Evolutionary conservation across 1,140 invertebrate species (phyloP).

Genomic region (Phymorhynchus buccinoides): DNA sequence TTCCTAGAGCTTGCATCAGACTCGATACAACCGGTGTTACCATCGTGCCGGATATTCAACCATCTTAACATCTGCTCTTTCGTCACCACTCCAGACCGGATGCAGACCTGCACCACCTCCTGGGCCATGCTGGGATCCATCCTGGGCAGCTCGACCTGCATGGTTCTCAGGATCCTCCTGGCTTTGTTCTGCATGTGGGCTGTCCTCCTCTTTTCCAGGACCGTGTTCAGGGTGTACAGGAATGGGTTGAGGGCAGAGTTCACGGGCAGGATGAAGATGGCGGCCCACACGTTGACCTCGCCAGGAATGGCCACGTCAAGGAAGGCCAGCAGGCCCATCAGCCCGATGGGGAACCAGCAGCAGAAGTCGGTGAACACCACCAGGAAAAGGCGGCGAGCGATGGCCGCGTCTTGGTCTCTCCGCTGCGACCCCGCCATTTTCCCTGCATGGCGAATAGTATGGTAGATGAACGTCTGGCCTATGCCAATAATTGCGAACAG

Average conservation of each 20-base stretch:
- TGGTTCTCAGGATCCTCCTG: neutral
- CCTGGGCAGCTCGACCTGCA: constrained; percentile 2
- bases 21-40: no score
- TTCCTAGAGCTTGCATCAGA: no score
- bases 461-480: constrained; percentile 50
- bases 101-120: neutral
- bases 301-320: constrained; percentile 44
- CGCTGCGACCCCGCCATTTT: neutral
- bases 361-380: constrained; percentile 48
- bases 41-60: no score
- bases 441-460: constrained; percentile 28
- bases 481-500: constrained; percentile 46
- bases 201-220: constrained; percentile 8
- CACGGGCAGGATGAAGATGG: constrained; percentile 54
- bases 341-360: constrained; percentile 49
- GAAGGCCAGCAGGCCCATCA: constrained; percentile 46
- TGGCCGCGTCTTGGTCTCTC: constrained; percentile 36
- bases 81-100: neutral
- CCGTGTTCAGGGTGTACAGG: constrained; percentile 48
- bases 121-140: neutral
- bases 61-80: neutral
- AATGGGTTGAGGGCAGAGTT: constrained; percentile 58
- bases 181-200: neutral
- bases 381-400: constrained; percentile 45
- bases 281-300: constrained; percentile 51